Conservation (phyloP, 2,113 vertebrate species). For the Crotophaga sulcirostris region DNA sequence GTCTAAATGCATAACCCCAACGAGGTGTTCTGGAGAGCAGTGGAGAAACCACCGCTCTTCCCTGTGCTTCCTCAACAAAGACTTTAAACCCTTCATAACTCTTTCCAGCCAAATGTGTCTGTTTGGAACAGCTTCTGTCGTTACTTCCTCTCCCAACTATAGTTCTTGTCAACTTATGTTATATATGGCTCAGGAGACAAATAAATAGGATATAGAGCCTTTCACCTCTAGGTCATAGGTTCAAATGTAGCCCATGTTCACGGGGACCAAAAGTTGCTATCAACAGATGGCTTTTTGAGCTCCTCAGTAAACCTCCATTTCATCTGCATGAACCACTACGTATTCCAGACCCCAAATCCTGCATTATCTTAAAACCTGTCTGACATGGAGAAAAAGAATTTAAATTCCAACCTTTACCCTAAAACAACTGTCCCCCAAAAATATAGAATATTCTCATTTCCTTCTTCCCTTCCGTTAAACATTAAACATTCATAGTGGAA, state of each 20-base stretch:
- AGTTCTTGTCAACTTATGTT: conserved; percentile 57
- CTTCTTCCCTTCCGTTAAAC: background rate
- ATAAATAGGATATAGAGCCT: conserved; percentile 50
- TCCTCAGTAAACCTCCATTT: background rate
- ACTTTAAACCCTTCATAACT: background rate
- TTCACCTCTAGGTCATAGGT: conserved; percentile 55
- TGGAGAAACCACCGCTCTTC: background rate
- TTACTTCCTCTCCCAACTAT: conserved; percentile 33
- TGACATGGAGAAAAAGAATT: background rate
- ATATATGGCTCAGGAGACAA: conserved; percentile 51
- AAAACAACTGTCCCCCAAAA: background rate
- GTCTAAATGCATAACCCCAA: background rate
- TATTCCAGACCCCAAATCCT: background rate
- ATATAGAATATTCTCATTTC: background rate
- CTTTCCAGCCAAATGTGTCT: background rate
- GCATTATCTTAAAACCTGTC: background rate
- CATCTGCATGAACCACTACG: background rate
- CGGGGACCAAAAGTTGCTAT: background rate
- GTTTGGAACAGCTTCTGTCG: background rate
- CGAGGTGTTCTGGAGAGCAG: background rate
- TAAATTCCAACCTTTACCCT: background rate
- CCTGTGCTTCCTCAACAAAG: background rate
- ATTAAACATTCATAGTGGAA: background rate
- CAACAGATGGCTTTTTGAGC: background rate
- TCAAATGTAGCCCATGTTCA: background rate